Percentiles rank a stretch among this genome's conserved stretches.
Evolutionary conservation across 1,140 invertebrate species (phyloP).

Genomic region (Procambarus virginalis): DNA sequence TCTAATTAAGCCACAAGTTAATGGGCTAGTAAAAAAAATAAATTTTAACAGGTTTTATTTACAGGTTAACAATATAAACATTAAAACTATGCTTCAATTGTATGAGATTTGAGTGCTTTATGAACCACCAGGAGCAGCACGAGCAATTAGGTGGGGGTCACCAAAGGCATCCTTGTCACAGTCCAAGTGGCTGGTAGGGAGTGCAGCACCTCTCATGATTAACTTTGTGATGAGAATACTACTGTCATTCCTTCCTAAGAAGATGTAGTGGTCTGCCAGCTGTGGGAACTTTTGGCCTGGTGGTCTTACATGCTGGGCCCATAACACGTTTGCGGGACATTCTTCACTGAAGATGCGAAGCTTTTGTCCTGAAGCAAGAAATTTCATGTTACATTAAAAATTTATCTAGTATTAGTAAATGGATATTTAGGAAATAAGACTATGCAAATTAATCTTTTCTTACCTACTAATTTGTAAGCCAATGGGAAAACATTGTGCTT

Average conservation of each 20-base stretch:
- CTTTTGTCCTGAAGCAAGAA: constrained; percentile 2
- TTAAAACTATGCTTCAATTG: no score
- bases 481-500: background rate
- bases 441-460: background rate
- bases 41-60: no score
- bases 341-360: background rate
- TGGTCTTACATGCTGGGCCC: background rate
- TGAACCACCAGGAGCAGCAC: background rate
- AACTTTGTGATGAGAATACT: background rate
- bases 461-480: background rate
- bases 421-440: no score
- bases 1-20: no score
- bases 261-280: background rate
- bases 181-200: background rate
- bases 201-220: background rate
- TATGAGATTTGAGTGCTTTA: no score
- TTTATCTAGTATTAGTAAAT: no score
- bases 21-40: no score
- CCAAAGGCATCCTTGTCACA: background rate
- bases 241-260: background rate
- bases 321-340: background rate
- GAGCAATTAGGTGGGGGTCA: background rate
- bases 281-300: constrained; percentile 1
- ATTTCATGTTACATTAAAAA: background rate
- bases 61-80: no score